Evolutionary conservation across 2,888 invertebrate species (phyloP).

Genomic region (Hirudinaria manillensis): DNA sequence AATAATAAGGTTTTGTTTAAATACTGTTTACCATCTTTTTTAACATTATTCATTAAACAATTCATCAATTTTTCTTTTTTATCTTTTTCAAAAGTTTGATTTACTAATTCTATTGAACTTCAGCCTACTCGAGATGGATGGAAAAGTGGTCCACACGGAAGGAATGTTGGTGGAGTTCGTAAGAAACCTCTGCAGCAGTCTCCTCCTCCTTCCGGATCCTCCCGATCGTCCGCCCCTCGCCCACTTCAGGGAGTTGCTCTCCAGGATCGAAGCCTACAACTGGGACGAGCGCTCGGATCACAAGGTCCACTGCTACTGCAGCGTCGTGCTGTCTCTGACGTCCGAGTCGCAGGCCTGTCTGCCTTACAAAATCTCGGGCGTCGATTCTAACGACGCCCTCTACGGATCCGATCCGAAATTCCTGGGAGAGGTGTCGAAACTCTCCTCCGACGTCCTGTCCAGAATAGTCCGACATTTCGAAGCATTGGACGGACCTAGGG

Average conservation of each 20-base stretch:
- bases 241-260: conserved; percentile 72
- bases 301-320: conserved; percentile 67
- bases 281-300: conserved; percentile 59
- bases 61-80: no score
- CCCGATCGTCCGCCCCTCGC: conserved; percentile 80
- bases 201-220: conserved; percentile 82
- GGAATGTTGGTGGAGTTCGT: conserved; percentile 52
- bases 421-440: conserved; percentile 66
- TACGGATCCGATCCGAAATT: conserved; percentile 86
- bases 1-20: no score
- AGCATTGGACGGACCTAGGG: not conserved
- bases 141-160: conserved; percentile 66
- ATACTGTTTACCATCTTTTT: no score
- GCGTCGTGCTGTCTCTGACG: conserved; percentile 71
- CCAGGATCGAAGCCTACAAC: conserved; percentile 62
- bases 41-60: no score
- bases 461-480: not conserved
- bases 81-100: no score
- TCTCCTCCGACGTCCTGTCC: conserved; percentile 35
- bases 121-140: conserved; percentile 64
- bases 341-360: conserved; percentile 75
- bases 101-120: no score
- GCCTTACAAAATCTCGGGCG: conserved; percentile 74
- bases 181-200: conserved; percentile 72
- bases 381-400: conserved; percentile 84